Conservation (phyloP, 2,113 vertebrate species). For the Oreochromis spilurus region DNA sequence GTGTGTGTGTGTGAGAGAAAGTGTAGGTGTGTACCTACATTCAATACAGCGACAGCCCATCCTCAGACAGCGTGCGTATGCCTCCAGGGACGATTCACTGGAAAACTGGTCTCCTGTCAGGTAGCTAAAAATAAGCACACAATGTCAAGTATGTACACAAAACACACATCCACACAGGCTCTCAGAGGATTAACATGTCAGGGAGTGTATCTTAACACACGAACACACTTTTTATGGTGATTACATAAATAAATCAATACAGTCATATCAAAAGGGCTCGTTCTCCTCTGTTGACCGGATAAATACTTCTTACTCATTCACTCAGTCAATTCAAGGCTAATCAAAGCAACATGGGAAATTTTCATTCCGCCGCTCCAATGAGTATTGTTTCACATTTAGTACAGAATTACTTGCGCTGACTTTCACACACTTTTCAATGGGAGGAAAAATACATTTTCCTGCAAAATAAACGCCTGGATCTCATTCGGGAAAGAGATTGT, state of each 20-base stretch:
- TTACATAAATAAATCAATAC: neutral
- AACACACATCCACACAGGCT: neutral
- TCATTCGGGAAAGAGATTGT: constrained; percentile 23
- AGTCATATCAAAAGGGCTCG: neutral
- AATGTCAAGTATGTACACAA: constrained; percentile 12
- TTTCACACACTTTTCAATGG: constrained; percentile 59
- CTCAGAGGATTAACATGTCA: neutral
- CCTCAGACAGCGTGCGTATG: constrained; percentile 91
- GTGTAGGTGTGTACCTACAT: constrained; percentile 68
- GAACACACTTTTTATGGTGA: neutral
- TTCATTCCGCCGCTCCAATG: neutral
- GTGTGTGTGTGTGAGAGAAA: neutral
- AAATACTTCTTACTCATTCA: constrained; percentile 16
- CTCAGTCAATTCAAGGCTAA: constrained; percentile 15
- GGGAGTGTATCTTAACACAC: neutral
- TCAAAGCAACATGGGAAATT: constrained; percentile 36
- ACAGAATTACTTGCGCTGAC: constrained; percentile 20
- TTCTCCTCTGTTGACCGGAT: constrained; percentile 18
- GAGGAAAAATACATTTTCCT: constrained; percentile 55
- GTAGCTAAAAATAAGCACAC: constrained; percentile 79
- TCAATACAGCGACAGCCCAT: constrained; percentile 99
- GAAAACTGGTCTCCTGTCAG: constrained; percentile 98
- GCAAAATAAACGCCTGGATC: constrained; percentile 3
- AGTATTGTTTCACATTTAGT: constrained; percentile 45
- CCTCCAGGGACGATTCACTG: constrained; percentile 96